Evolutionary conservation across 2,888 invertebrate species (phyloP).

Genomic region (Stictocephala bisonia): DNA sequence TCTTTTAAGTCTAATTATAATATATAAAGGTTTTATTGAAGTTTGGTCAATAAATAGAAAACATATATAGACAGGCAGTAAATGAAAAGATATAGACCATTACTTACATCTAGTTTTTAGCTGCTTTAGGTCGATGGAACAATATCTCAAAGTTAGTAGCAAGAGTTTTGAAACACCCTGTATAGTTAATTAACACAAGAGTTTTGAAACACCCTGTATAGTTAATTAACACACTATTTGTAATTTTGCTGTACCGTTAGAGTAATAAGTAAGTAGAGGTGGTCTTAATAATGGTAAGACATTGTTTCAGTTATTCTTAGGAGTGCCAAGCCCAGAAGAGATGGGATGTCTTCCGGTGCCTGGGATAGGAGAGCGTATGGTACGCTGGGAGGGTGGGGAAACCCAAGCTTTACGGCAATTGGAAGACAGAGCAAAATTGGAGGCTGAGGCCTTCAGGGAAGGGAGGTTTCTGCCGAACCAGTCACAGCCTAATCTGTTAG

Average conservation of each 20-base stretch:
- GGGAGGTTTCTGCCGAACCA: constrained; percentile 73
- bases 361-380: constrained; percentile 66
- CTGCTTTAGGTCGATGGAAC: no score
- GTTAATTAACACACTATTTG: constrained; percentile 66
- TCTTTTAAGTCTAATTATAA: no score
- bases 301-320: constrained; percentile 51
- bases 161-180: no score
- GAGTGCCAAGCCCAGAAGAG: constrained; percentile 71
- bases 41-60: no score
- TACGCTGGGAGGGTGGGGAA: constrained; percentile 76
- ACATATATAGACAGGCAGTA: no score
- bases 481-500: constrained; percentile 74
- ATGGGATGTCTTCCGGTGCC: constrained; percentile 69
- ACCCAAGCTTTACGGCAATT: constrained; percentile 71
- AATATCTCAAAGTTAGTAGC: no score
- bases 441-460: constrained; percentile 64
- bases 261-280: constrained; percentile 60
- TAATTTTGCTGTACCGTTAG: constrained; percentile 58
- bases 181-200: no score
- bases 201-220: no score
- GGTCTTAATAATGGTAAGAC: constrained; percentile 12
- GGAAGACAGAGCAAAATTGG: constrained; percentile 68
- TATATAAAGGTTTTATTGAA: no score
- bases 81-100: no score
- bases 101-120: no score